phyloP scores from a whole-genome alignment of 1,140 invertebrate species.

The Zaprionus kolodkinae region DNA sequence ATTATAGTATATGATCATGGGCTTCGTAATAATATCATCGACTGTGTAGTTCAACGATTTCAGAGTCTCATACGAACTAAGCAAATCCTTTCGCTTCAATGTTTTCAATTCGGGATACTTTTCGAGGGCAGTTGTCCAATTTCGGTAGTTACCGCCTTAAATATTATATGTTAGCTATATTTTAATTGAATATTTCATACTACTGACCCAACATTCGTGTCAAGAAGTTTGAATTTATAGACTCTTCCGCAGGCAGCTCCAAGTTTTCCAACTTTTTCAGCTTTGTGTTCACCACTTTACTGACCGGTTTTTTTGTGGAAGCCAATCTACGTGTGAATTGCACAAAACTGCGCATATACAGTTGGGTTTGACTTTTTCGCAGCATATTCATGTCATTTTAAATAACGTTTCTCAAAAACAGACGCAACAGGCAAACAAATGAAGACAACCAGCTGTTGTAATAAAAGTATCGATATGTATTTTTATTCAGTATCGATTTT shows the following conservation, averaged over 20 bases:
- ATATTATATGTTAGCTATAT: not conserved
- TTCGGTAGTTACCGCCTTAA: constrained; percentile 56
- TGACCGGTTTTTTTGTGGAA: constrained; percentile 13
- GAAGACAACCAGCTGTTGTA: not conserved
- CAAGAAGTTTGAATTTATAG: constrained; percentile 59
- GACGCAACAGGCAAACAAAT: constrained; percentile 35
- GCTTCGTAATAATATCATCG: constrained; percentile 84
- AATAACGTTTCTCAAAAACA: constrained; percentile 18
- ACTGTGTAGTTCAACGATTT: constrained; percentile 76
- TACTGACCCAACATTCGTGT: constrained; percentile 50
- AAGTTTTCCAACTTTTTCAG: not conserved
- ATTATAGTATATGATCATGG: constrained; percentile 86
- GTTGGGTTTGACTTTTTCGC: constrained; percentile 48
- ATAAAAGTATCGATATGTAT: not conserved
- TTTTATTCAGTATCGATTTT: not conserved
- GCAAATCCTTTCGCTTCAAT: constrained; percentile 68
- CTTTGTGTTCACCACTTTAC: constrained; percentile 24
- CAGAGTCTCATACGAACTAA: constrained; percentile 60
- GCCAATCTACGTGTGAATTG: constrained; percentile 33
- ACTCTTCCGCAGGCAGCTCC: constrained; percentile 55
- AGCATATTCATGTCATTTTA: constrained; percentile 59
- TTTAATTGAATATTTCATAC: not conserved
- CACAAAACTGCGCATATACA: constrained; percentile 28
- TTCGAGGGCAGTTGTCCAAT: constrained; percentile 53
- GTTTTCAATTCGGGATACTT: constrained; percentile 75